phyloP scores from a whole-genome alignment of 2,797 vertebrate genomes.

The Sebastes iracundus region DNA sequence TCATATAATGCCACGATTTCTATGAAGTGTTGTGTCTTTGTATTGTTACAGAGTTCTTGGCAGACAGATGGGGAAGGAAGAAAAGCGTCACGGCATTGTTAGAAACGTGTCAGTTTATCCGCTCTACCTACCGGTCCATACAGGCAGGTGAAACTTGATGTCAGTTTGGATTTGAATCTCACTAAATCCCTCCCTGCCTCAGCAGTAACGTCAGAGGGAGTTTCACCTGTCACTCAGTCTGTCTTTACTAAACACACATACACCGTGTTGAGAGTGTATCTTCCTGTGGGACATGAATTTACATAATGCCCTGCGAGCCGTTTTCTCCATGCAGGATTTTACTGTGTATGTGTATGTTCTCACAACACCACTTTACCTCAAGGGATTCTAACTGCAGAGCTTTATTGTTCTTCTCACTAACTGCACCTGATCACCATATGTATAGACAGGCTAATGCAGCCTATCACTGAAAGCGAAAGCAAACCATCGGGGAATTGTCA shows the following conservation, averaged over 20 bases:
- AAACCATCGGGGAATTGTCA: background rate
- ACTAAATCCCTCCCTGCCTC: constrained; percentile 13
- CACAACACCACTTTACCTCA: background rate
- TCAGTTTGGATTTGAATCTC: constrained; percentile 71
- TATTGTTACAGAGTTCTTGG: background rate
- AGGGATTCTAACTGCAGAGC: background rate
- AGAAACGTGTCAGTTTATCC: constrained; percentile 30
- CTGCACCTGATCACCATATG: background rate
- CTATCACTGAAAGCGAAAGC: background rate
- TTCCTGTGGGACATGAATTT: background rate
- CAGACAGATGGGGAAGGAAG: constrained; percentile 10
- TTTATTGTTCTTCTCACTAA: constrained; percentile 1
- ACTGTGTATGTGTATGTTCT: background rate
- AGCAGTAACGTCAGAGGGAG: background rate
- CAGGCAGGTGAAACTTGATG: constrained; percentile 57
- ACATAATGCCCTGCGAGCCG: background rate
- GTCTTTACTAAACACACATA: background rate
- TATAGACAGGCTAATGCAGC: background rate
- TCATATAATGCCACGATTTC: background rate
- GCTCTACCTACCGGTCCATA: background rate
- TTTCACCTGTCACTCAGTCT: background rate
- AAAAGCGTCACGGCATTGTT: constrained; percentile 23
- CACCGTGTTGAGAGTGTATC: background rate
- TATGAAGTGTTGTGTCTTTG: background rate
- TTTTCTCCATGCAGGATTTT: background rate